Conservation (phyloP, 1,140 invertebrate genomes). For the Chionoecetes opilio region DNA sequence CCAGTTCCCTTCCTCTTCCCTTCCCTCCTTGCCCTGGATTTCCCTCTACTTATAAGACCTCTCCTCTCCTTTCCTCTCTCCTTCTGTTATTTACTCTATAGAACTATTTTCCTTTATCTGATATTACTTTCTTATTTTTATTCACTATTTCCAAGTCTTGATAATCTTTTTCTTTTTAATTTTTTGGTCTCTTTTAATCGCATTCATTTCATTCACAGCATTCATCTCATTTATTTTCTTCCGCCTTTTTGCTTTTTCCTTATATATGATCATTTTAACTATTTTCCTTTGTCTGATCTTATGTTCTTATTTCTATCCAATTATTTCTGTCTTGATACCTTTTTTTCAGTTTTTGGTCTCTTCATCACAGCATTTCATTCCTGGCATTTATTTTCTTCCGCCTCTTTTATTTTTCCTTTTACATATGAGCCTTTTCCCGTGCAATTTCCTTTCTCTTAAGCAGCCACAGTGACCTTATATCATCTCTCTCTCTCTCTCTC, state of each 20-base stretch:
- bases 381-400: no score
- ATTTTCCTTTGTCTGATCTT: not conserved
- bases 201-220: not conserved
- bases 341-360: no score
- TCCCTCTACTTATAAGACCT: not conserved
- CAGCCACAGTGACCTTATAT: no score
- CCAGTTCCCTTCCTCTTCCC: not conserved
- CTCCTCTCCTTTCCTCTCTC: not conserved
- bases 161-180: not conserved
- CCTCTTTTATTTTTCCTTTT: not conserved
- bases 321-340: not conserved
- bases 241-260: no score
- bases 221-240: no score
- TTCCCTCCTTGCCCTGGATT: not conserved
- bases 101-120: not conserved
- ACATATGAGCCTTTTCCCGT: not conserved
- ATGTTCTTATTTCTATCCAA: not conserved
- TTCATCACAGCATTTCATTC: no score
- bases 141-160: not conserved
- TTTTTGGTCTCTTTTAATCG: not conserved
- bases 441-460: not conserved
- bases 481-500: no score
- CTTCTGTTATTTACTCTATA: constrained; percentile 5
- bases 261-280: no score
- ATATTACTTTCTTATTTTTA: not conserved